Conservation (phyloP, 2,113 vertebrate species). For the Rhinoptilus africanus region DNA sequence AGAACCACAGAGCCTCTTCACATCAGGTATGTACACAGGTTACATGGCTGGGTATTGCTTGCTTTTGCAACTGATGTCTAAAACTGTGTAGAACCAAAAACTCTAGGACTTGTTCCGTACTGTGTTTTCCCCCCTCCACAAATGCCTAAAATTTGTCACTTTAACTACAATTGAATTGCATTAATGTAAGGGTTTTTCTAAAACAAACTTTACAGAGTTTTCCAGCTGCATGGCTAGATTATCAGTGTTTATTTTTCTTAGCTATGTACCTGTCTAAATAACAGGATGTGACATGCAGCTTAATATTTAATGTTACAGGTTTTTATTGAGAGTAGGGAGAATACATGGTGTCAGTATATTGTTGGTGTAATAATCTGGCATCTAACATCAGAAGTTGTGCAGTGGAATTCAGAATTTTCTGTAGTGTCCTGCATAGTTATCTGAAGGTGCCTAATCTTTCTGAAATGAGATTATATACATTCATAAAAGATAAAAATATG, state of each 20-base stretch:
- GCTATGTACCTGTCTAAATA: background rate
- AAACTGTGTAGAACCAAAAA: background rate
- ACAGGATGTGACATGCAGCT: background rate
- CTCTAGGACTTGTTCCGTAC: background rate
- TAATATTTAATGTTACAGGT: background rate
- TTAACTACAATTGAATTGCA: background rate
- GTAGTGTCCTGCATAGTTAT: background rate
- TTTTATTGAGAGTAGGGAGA: background rate
- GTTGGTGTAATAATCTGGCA: background rate
- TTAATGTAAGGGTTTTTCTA: background rate
- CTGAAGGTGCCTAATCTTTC: background rate
- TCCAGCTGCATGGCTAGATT: background rate
- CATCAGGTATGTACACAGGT: conserved; percentile 81
- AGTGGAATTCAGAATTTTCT: background rate
- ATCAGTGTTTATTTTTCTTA: background rate
- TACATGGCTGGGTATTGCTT: background rate
- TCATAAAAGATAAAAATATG: background rate
- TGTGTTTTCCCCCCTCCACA: background rate
- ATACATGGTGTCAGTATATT: background rate
- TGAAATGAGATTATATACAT: background rate
- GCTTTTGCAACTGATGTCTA: background rate
- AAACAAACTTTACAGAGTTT: background rate
- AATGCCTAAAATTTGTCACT: background rate
- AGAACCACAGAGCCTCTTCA: conserved; percentile 98
- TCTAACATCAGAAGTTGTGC: background rate